A percentile compares a stretch with the other conserved stretches of the same genome.
Evolutionary conservation across 92 coral and sea anemone genomes (phyloP).

Genomic region (Phenganax marumi): DNA sequence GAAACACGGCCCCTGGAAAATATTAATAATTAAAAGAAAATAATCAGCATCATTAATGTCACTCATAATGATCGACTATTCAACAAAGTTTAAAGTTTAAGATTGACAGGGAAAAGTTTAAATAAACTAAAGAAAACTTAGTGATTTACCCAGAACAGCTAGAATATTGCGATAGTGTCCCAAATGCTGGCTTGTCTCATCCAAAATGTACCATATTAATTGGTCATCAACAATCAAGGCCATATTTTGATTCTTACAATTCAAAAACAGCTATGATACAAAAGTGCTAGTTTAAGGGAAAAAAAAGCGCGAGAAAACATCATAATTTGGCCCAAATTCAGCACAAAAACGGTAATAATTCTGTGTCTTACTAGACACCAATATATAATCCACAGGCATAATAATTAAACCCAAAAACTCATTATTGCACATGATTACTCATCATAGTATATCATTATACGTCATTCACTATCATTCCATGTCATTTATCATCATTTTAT

Average conservation of each 20-base stretch:
- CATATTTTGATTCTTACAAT: background rate
- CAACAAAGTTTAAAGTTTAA: no score
- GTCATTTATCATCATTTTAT: no score
- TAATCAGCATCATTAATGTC: background rate
- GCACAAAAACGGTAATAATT: no score
- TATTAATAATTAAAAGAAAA: background rate
- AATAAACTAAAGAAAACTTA: background rate
- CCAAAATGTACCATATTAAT: constrained; percentile 33
- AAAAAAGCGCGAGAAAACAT: no score
- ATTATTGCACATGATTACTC: no score
- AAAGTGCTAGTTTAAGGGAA: no score
- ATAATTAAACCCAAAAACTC: no score
- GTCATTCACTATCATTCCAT: no score
- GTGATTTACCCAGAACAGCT: constrained; percentile 52
- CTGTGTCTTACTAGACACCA: no score
- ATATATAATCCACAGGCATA: no score
- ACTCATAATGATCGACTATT: background rate
- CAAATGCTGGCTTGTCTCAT: constrained; percentile 21
- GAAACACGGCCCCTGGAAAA: constrained; percentile 60
- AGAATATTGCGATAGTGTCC: constrained; percentile 51
- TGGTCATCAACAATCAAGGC: constrained; percentile 10
- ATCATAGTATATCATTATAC: no score
- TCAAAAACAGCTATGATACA: background rate
- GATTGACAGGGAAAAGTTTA: background rate
- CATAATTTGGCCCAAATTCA: no score